Conservation (phyloP, 2,888 invertebrate genomes). For the Ornithoptera priamus region DNA sequence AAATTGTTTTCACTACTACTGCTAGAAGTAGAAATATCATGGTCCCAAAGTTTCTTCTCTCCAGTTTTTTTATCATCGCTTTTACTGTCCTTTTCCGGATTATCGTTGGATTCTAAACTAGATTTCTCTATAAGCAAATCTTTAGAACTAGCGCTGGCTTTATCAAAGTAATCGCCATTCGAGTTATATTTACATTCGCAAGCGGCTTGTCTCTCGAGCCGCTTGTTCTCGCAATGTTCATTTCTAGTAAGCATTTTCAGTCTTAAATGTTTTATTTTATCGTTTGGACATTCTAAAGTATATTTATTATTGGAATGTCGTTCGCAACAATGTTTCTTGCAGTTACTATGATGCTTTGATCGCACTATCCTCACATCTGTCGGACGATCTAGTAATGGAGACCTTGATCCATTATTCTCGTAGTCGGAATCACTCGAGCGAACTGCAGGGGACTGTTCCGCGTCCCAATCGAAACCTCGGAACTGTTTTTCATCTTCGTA, state of each 20-base stretch:
- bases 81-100: conserved; percentile 57
- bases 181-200: conserved; percentile 63
- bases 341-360: conserved; percentile 59
- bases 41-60: conserved; percentile 73
- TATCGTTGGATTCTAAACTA: conserved; percentile 76
- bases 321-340: conserved; percentile 65
- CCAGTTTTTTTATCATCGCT: conserved; percentile 48
- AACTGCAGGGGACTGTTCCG: conserved; percentile 67
- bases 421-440: conserved; percentile 83
- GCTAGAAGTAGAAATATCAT: conserved; percentile 80
- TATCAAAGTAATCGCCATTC: conserved; percentile 77
- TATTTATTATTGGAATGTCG: conserved; percentile 54
- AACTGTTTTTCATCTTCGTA: conserved; percentile 81
- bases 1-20: conserved; percentile 79
- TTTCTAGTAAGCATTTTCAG: conserved; percentile 66
- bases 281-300: conserved; percentile 54
- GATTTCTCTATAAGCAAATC: conserved; percentile 83
- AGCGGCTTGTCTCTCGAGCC: conserved; percentile 47
- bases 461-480: conserved; percentile 74
- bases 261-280: conserved; percentile 67
- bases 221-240: conserved; percentile 55
- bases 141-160: conserved; percentile 85
- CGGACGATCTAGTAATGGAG: conserved; percentile 82
- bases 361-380: conserved; percentile 69
- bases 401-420: conserved; percentile 85